These are phyloP conservation scores for Silurus lanzhouensis DNA, from an alignment of 2,797 vertebrate species.

Conservation along the genomic window DNA sequence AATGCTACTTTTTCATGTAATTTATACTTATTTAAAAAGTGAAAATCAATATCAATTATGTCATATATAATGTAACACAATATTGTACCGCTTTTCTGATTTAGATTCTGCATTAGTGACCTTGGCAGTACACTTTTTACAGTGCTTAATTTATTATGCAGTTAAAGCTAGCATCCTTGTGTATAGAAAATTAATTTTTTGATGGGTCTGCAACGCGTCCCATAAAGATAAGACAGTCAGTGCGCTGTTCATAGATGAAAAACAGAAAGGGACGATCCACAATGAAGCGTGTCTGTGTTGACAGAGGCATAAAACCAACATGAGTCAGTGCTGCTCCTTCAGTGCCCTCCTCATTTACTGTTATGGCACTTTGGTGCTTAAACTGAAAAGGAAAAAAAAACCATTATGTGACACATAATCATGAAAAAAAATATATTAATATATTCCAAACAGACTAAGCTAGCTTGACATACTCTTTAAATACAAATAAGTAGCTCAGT, in stretches of 20 bases:
- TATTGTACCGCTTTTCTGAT: background rate
- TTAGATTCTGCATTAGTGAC: background rate
- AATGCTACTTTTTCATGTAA: background rate
- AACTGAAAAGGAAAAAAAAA: slow-evolving; percentile 73
- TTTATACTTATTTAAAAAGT: background rate
- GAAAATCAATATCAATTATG: background rate
- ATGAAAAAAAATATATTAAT: background rate
- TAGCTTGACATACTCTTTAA: background rate
- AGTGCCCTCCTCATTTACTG: slow-evolving; percentile 95
- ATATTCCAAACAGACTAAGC: background rate
- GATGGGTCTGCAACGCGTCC: slow-evolving; percentile 88
- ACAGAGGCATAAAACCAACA: slow-evolving; percentile 94
- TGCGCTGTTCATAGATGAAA: slow-evolving; percentile 93
- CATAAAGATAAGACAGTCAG: slow-evolving; percentile 92
- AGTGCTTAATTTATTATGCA: background rate
- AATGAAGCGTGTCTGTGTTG: slow-evolving; percentile 86
- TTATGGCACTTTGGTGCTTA: slow-evolving; percentile 93
- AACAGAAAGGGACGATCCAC: slow-evolving; percentile 92
- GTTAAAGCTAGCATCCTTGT: background rate
- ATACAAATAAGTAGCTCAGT: background rate
- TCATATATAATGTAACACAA: background rate
- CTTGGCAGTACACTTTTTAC: background rate
- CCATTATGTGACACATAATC: background rate
- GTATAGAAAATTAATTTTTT: slow-evolving; percentile 66
- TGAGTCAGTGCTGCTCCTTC: slow-evolving; percentile 88